These are phyloP conservation scores for Cydia strobilella DNA, from an alignment of 1,140 invertebrate genomes.

Conservation along the genomic window DNA sequence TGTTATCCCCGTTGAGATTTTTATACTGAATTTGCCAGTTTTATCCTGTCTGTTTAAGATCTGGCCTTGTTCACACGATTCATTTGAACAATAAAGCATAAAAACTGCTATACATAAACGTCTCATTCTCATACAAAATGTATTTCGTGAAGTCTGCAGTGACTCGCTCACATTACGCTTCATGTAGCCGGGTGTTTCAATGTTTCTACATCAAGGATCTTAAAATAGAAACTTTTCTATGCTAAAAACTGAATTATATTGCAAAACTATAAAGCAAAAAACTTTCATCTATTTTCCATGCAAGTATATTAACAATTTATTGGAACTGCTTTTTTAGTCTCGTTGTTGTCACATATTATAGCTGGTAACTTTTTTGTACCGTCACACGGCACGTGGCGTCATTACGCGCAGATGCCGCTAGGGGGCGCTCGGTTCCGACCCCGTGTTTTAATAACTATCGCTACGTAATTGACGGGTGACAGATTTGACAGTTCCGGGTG, in stretches of 20 bases:
- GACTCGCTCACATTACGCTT: too few species aligned
- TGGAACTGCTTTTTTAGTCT: not conserved
- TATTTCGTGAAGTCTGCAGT: too few species aligned
- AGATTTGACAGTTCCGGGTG: constrained; percentile 17
- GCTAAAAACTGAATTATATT: too few species aligned
- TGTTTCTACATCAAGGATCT: too few species aligned
- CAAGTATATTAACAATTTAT: not conserved
- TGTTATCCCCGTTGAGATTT: constrained; percentile 17
- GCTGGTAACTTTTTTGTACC: constrained; percentile 13
- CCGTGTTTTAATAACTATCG: constrained; percentile 20
- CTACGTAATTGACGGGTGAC: constrained; percentile 13
- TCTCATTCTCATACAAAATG: too few species aligned
- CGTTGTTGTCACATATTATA: not conserved
- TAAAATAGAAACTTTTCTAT: too few species aligned
- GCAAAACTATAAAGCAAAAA: too few species aligned
- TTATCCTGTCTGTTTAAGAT: not conserved
- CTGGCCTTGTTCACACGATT: not conserved
- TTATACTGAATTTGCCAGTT: constrained; percentile 1
- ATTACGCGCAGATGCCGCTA: constrained; percentile 21
- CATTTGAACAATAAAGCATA: not conserved
- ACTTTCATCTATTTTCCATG: too few species aligned
- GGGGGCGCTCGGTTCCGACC: not conserved
- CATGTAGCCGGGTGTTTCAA: too few species aligned
- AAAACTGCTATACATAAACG: not conserved
- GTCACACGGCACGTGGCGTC: constrained; percentile 10